Percentiles rank a stretch among this genome's conserved stretches.
These are phyloP conservation scores for Cercopithecus mona DNA, from an alignment of 2,113 vertebrate genomes.

Conservation along the genomic window DNA sequence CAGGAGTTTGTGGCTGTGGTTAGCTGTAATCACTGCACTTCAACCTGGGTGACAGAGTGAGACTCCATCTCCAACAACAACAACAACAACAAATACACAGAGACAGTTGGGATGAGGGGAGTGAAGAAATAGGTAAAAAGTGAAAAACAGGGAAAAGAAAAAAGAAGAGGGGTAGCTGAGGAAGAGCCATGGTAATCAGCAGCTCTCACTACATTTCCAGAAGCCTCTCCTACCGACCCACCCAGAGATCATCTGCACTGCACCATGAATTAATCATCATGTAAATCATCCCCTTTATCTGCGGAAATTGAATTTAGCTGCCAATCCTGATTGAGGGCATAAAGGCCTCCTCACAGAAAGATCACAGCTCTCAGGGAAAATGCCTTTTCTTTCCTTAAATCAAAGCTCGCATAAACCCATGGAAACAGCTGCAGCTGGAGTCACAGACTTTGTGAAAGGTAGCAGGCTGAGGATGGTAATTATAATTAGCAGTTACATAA, in stretches of 20 bases:
- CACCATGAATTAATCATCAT: constrained; percentile 68
- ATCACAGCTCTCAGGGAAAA: constrained; percentile 56
- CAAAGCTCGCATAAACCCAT: constrained; percentile 61
- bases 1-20: too few relatives aligned
- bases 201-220: constrained; percentile 16
- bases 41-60: too few relatives aligned
- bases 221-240: constrained; percentile 23
- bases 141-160: neutral
- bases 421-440: constrained; percentile 70
- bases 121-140: neutral
- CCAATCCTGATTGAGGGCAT: constrained; percentile 61
- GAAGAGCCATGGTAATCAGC: neutral
- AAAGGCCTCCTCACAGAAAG: constrained; percentile 63
- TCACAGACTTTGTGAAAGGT: constrained; percentile 59
- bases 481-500: constrained; percentile 80
- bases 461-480: constrained; percentile 68
- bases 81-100: neutral
- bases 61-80: too few relatives aligned
- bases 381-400: constrained; percentile 65
- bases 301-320: constrained; percentile 75
- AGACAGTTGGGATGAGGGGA: neutral
- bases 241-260: neutral
- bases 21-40: too few relatives aligned
- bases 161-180: neutral
- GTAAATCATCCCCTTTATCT: constrained; percentile 67